Conservation (phyloP, 2,888 invertebrate genomes). For the Caenorhabditis plicata region DNA sequence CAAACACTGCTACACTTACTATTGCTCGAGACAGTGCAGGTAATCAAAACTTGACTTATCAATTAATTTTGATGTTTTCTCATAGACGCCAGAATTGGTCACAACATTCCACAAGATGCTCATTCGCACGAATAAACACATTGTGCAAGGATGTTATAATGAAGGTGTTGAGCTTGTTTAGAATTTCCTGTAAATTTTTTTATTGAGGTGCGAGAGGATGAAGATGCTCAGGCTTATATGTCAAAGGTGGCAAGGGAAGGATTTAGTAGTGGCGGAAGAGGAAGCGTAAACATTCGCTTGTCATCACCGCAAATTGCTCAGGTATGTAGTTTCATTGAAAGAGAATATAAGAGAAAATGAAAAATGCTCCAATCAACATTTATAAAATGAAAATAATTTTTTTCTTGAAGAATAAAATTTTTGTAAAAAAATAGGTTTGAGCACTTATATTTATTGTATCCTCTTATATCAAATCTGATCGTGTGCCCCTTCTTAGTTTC, state of each 20-base stretch:
- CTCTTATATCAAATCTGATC: too few relatives aligned
- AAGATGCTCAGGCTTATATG: conserved; percentile 72
- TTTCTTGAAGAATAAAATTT: too few relatives aligned
- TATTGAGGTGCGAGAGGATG: conserved; percentile 67
- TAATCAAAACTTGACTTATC: conserved; percentile 2
- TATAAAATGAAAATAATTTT: too few relatives aligned
- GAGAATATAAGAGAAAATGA: too few relatives aligned
- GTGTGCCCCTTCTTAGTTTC: too few relatives aligned
- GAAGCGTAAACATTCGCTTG: conserved; percentile 85
- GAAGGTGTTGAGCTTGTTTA: too few relatives aligned
- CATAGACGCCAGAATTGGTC: conserved; percentile 84
- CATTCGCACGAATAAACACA: conserved; percentile 85
- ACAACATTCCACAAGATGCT: conserved; percentile 82
- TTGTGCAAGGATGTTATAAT: conserved; percentile 76
- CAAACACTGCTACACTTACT: conserved; percentile 90
- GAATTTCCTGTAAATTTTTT: neutral
- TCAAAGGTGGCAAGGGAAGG: conserved; percentile 83
- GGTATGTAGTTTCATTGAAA: conserved; percentile 3
- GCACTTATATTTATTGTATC: too few relatives aligned
- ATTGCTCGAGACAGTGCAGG: conserved; percentile 75
- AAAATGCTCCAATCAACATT: too few relatives aligned
- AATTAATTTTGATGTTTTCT: conserved; percentile 68
- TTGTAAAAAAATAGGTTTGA: too few relatives aligned
- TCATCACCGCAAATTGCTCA: conserved; percentile 77
- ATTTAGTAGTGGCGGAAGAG: conserved; percentile 79